A percentile compares a stretch with the other conserved stretches of the same genome.
These are phyloP conservation scores for Lochmaea crataegi DNA, from an alignment of 2,888 invertebrate species.

Conservation along the genomic window DNA sequence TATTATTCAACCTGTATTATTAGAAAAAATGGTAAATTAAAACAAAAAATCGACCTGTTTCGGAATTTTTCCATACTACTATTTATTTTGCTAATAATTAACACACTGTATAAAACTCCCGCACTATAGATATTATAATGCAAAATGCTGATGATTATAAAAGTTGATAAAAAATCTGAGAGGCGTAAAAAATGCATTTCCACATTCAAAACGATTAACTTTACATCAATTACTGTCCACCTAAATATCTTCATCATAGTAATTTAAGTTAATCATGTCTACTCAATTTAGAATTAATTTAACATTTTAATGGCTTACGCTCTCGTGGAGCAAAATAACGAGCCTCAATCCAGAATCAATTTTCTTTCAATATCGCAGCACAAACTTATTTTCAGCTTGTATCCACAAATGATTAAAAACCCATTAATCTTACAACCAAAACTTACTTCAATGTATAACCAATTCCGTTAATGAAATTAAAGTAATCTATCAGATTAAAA, in stretches of 20 bases:
- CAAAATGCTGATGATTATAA: no score
- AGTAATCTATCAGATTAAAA: constrained; percentile 55
- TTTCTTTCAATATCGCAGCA: constrained; percentile 15
- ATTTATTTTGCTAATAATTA: no score
- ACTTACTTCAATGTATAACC: constrained; percentile 37
- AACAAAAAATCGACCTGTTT: no score
- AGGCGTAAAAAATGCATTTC: no score
- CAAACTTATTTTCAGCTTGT: constrained; percentile 21
- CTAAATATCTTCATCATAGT: background rate
- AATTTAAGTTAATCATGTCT: background rate
- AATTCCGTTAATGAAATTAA: constrained; percentile 58
- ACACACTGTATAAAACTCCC: no score
- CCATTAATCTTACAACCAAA: constrained; percentile 54
- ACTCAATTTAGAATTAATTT: background rate
- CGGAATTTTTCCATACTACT: no score
- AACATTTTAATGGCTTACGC: background rate
- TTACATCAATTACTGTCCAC: background rate
- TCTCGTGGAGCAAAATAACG: background rate
- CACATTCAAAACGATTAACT: background rate
- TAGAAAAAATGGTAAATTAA: no score
- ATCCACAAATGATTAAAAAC: constrained; percentile 52
- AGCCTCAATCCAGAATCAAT: constrained; percentile 10
- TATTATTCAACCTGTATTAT: no score
- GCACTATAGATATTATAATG: no score
- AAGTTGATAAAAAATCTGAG: no score